phyloP scores from a whole-genome alignment of 2,113 vertebrate species.

The Leptobrachium ailaonicum region DNA sequence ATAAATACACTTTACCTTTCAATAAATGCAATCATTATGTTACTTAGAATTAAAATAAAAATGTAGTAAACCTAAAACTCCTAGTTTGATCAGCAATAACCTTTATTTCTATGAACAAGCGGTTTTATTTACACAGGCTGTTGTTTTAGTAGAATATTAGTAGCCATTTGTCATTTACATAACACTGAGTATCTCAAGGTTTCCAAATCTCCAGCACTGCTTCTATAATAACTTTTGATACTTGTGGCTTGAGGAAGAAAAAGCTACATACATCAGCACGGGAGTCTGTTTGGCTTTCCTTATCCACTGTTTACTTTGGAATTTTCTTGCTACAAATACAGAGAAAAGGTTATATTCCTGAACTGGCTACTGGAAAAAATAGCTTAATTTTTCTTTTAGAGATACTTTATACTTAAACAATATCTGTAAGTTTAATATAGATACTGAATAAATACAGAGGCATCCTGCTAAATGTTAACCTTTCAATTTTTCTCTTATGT shows the following conservation, averaged over 20 bases:
- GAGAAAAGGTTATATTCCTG: slow-evolving; percentile 84
- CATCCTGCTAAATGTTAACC: too few relatives aligned
- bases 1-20: slow-evolving; percentile 40
- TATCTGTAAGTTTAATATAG: too few relatives aligned
- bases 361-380: slow-evolving; percentile 71
- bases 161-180: slow-evolving; percentile 75
- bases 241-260: slow-evolving; percentile 76
- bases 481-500: too few relatives aligned
- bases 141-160: slow-evolving; percentile 54
- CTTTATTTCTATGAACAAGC: slow-evolving; percentile 59
- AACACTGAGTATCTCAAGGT: slow-evolving; percentile 75
- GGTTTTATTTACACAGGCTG: slow-evolving; percentile 64
- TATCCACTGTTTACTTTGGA: slow-evolving; percentile 96
- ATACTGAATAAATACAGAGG: too few relatives aligned
- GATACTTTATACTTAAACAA: too few relatives aligned
- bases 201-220: slow-evolving; percentile 80
- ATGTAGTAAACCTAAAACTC: slow-evolving; percentile 50
- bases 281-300: slow-evolving; percentile 85
- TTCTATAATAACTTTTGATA: slow-evolving; percentile 80
- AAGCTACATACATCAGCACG: slow-evolving; percentile 71
- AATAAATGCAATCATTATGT: slow-evolving; percentile 42
- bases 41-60: slow-evolving; percentile 60
- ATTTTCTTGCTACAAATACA: slow-evolving; percentile 69
- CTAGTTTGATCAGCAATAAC: slow-evolving; percentile 59
- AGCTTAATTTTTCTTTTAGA: slow-evolving; percentile 72